phyloP scores from a whole-genome alignment of 2,113 vertebrate genomes.

The Symphodus melops region DNA sequence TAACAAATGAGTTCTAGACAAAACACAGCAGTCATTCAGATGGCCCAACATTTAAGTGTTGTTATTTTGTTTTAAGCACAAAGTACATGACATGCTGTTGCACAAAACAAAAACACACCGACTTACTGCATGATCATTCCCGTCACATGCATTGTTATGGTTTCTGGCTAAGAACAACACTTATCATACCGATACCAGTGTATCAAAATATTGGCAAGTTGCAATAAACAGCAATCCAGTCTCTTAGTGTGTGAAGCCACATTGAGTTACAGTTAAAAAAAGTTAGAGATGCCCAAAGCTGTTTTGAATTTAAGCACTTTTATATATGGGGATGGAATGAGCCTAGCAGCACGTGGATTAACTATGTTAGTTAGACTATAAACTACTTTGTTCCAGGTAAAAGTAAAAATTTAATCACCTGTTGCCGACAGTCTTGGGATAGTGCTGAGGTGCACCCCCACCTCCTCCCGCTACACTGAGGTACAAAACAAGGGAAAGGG shows the following conservation, averaged over 20 bases:
- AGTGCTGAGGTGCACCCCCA: constrained; percentile 99
- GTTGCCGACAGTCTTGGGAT: constrained; percentile 99
- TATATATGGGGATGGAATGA: not conserved
- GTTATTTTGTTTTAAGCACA: not conserved
- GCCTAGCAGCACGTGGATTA: not conserved
- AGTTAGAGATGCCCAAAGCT: not conserved
- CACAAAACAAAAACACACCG: not conserved
- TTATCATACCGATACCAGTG: not conserved
- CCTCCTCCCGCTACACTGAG: constrained; percentile 98
- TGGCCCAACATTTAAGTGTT: not conserved
- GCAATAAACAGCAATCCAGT: not conserved
- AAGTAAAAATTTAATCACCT: constrained; percentile 82
- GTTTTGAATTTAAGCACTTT: too few relatives aligned
- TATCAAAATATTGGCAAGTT: not conserved
- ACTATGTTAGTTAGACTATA: not conserved
- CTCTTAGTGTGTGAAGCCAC: not conserved
- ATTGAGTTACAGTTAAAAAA: too few relatives aligned
- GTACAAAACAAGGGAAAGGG: constrained; percentile 34
- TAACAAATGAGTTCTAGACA: too few relatives aligned
- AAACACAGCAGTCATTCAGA: too few relatives aligned
- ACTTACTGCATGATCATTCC: too few relatives aligned
- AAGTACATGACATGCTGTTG: not conserved
- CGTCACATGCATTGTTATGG: not conserved
- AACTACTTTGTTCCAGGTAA: constrained; percentile 1
- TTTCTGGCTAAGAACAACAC: not conserved